A percentile compares a stretch with the other conserved stretches of the same genome.
Conservation (phyloP, 1,140 invertebrate species). For the Aphelenchoides besseyi region DNA sequence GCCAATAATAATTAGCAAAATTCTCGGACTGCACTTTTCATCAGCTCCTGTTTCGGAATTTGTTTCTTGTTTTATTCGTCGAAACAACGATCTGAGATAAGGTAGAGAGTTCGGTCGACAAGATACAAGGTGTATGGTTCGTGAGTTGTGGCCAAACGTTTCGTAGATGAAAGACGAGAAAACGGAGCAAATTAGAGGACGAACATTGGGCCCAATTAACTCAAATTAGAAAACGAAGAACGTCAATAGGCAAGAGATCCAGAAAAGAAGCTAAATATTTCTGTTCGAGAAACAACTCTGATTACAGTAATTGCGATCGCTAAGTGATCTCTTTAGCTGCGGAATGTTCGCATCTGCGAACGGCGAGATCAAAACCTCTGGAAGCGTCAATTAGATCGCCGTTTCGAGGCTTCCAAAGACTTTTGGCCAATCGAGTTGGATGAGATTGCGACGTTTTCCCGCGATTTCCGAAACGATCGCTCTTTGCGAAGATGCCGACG, state of each 20-base stretch:
- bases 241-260: too few relatives aligned
- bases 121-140: neutral
- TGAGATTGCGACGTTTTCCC: too few relatives aligned
- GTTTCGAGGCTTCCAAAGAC: too few relatives aligned
- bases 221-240: neutral
- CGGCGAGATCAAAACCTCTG: neutral
- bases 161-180: too few relatives aligned
- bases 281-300: too few relatives aligned
- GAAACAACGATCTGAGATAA: neutral
- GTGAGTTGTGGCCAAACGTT: too few relatives aligned
- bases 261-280: too few relatives aligned
- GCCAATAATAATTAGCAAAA: constrained; percentile 2
- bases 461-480: neutral
- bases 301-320: too few relatives aligned
- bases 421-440: too few relatives aligned
- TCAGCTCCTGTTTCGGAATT: too few relatives aligned
- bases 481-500: neutral
- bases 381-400: neutral
- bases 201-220: neutral
- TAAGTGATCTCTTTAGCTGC: too few relatives aligned
- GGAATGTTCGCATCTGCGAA: neutral
- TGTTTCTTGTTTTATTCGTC: too few relatives aligned
- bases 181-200: neutral
- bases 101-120: neutral
- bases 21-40: neutral